Conservation (phyloP, 2,797 vertebrate genomes). For the Setipinna tenuifilis region DNA sequence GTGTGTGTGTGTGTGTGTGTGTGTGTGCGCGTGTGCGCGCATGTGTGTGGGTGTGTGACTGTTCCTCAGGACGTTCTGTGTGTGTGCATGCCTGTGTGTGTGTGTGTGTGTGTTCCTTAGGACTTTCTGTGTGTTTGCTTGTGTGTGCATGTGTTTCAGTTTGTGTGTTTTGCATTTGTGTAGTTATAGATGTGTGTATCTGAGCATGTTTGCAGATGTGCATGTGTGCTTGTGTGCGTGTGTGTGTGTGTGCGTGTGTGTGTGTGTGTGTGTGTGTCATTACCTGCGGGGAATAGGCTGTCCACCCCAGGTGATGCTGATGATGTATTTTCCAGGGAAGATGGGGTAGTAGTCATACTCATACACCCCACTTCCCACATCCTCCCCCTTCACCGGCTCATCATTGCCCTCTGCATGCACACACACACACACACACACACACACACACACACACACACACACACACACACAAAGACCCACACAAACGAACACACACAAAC, state of each 20-base stretch:
- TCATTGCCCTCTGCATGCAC: conserved; percentile 79
- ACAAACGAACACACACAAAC: no score
- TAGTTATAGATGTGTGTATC: not conserved
- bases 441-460: not conserved
- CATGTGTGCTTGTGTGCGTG: not conserved
- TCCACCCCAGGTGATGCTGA: conserved; percentile 89
- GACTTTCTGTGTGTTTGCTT: not conserved
- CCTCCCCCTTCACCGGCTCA: conserved; percentile 84
- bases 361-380: conserved; percentile 78
- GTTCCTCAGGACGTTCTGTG: not conserved
- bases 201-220: not conserved
- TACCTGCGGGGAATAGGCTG: conserved; percentile 89
- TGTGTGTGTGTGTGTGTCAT: conserved; percentile 24
- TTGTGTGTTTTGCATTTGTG: not conserved
- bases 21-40: not conserved
- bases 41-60: not conserved
- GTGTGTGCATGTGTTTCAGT: not conserved
- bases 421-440: no score
- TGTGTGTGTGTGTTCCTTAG: not conserved
- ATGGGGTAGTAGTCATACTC: conserved; percentile 90
- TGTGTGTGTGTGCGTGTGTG: not conserved
- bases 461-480: not conserved
- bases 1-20: not conserved
- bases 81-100: not conserved
- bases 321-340: conserved; percentile 80